phyloP scores from a whole-genome alignment of 2,113 vertebrate genomes.

The Cyanoramphus novaezelandiae region DNA sequence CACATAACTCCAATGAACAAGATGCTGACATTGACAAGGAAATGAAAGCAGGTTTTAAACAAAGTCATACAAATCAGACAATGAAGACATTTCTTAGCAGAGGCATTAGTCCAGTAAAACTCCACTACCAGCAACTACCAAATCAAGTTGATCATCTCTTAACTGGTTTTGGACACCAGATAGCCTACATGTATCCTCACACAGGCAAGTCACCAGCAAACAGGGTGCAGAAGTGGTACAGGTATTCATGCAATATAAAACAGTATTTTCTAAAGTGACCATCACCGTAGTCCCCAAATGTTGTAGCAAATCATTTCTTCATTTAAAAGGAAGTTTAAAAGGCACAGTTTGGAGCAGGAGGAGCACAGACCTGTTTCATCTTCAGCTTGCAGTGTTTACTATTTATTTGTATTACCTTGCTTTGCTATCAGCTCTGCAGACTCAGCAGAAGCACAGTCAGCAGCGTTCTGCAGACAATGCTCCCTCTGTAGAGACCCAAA shows the following conservation, averaged over 20 bases:
- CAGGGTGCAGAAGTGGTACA: not conserved
- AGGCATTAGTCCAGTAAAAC: not conserved
- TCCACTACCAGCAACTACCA: not conserved
- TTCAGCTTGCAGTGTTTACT: not conserved
- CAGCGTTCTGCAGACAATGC: not conserved
- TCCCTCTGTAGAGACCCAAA: conserved; percentile 26
- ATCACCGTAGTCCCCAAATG: not conserved
- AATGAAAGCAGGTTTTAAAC: not conserved
- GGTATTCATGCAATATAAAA: not conserved
- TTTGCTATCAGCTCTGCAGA: not conserved
- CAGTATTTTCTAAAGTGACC: not conserved
- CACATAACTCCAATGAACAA: not conserved
- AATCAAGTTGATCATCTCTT: not conserved
- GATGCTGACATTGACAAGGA: not conserved
- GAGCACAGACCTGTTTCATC: not conserved
- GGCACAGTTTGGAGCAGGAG: not conserved
- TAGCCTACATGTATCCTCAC: fast-evolving
- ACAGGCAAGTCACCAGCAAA: not conserved
- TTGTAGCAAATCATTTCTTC: not conserved
- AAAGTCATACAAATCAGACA: not conserved
- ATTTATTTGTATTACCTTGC: conserved; percentile 43
- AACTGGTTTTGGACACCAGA: not conserved
- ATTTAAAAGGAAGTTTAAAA: not conserved
- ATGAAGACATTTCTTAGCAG: not conserved
- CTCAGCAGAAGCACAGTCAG: not conserved